A percentile compares a stretch with the other conserved stretches of the same genome.
phyloP scores from a whole-genome alignment of 1,140 invertebrate genomes.

The Nymphalis io region DNA sequence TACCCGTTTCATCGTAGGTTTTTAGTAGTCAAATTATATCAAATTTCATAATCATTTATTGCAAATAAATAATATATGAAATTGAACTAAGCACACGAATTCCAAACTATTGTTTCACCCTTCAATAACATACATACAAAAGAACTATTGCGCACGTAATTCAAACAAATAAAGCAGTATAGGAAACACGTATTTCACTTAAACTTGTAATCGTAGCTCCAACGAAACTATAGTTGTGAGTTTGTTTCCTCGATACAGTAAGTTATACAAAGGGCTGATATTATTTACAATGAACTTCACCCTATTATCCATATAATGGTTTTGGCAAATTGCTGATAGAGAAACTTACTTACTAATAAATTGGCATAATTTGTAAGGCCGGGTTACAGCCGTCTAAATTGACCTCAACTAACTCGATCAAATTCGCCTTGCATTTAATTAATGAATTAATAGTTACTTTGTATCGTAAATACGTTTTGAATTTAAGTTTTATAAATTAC shows the following conservation, averaged over 20 bases:
- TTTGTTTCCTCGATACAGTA: constrained; percentile 24
- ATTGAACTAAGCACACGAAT: too few species aligned
- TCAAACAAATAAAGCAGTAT: neutral
- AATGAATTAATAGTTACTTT: constrained; percentile 32
- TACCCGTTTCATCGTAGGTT: too few species aligned
- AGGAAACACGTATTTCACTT: constrained; percentile 20
- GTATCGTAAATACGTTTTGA: constrained; percentile 13
- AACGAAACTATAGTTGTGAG: constrained; percentile 7
- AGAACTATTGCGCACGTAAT: neutral
- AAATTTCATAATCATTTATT: too few species aligned
- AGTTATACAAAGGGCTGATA: constrained; percentile 33
- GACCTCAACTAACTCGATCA: constrained; percentile 39
- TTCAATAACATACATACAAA: neutral
- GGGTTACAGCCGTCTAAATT: constrained; percentile 35
- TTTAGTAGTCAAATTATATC: too few species aligned
- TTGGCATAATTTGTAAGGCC: constrained; percentile 59
- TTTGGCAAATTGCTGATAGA: constrained; percentile 63
- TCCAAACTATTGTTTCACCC: too few species aligned
- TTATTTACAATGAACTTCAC: constrained; percentile 40
- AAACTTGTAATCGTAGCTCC: constrained; percentile 7
- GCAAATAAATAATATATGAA: too few species aligned
- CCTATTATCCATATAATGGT: constrained; percentile 56
- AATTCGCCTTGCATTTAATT: constrained; percentile 34
- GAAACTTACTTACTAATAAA: constrained; percentile 62
- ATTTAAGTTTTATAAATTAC: neutral